These are phyloP conservation scores for Micropoecilia bifurca DNA, from an alignment of 2,797 vertebrate species.

Conservation along the genomic window DNA sequence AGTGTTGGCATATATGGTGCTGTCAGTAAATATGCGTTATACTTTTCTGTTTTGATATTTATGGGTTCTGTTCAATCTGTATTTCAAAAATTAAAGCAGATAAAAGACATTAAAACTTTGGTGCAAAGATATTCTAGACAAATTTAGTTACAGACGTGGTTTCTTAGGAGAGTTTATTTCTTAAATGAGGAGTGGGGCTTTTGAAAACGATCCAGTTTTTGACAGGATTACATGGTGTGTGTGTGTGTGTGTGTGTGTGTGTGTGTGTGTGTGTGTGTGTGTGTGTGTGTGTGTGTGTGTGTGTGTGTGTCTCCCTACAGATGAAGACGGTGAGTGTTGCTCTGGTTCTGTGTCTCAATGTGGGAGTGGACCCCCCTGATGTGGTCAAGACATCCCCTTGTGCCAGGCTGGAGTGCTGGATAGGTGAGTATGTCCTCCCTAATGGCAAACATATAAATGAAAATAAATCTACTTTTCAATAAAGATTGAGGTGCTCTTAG, in stretches of 20 bases:
- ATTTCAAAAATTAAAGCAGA: neutral
- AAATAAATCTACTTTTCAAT: neutral
- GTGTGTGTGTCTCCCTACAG: constrained; percentile 71
- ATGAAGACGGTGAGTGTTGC: constrained; percentile 99
- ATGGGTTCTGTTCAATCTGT: neutral
- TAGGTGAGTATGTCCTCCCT: constrained; percentile 83
- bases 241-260: neutral
- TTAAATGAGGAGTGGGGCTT: neutral
- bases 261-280: neutral
- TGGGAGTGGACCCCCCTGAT: constrained; percentile 97
- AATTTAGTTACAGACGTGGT: neutral
- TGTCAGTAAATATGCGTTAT: neutral
- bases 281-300: constrained; percentile 4
- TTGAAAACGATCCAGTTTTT: neutral
- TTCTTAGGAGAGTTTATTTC: neutral
- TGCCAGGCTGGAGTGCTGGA: constrained; percentile 96
- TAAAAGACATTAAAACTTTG: neutral
- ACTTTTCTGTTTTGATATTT: neutral
- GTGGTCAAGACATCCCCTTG: constrained; percentile 99
- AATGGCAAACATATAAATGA: neutral
- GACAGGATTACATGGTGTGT: neutral
- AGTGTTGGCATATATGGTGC: neutral
- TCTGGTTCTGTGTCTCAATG: constrained; percentile 96
- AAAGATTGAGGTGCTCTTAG: neutral
- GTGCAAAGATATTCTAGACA: neutral